A percentile compares a stretch with the other conserved stretches of the same genome.
Conservation (phyloP, 2,797 vertebrate species). For the Agapornis canus region DNA sequence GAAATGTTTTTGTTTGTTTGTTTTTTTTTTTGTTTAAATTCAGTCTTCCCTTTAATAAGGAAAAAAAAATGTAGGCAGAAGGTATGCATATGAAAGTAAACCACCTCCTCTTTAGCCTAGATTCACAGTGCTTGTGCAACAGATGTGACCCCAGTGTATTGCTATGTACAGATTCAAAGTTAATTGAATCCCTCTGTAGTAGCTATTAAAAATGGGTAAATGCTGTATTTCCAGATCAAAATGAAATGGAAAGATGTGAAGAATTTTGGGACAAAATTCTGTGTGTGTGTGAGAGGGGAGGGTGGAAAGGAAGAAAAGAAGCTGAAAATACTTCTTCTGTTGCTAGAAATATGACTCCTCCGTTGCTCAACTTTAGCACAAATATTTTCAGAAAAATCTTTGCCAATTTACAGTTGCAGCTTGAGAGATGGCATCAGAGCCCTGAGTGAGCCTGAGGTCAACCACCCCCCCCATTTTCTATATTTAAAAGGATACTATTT, state of each 20-base stretch:
- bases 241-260: neutral
- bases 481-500: neutral
- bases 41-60: neutral
- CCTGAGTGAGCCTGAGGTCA: neutral
- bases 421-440: neutral
- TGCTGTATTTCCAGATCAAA: conserved; percentile 17
- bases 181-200: conserved; percentile 51
- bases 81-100: neutral
- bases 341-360: neutral
- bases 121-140: conserved; percentile 31
- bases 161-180: neutral
- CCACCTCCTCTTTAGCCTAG: conserved; percentile 17
- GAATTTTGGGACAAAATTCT: neutral
- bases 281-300: neutral
- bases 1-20: neutral
- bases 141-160: conserved; percentile 39
- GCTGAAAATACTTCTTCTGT: neutral
- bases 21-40: neutral
- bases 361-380: conserved; percentile 21
- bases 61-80: neutral
- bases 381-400: neutral
- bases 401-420: neutral
- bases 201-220: conserved; percentile 23
- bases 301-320: neutral
- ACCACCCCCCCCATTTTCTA: neutral